Evolutionary conservation across 2,113 vertebrate species (phyloP).

Genomic region (Beaufortia kweichowensis): DNA sequence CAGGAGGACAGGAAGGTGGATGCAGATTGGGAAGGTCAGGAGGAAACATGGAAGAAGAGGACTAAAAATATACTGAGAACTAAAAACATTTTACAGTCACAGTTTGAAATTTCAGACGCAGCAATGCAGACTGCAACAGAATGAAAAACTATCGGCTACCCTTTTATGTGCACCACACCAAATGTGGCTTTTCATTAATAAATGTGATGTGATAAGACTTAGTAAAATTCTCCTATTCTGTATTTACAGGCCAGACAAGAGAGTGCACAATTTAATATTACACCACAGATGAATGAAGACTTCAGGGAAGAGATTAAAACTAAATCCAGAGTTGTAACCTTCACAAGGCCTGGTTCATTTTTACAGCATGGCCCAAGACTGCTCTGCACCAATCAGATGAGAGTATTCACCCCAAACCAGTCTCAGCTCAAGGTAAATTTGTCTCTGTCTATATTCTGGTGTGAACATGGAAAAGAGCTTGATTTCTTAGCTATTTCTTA

Average conservation of each 20-base stretch:
- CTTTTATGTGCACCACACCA: too few relatives aligned
- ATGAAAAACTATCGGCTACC: too few relatives aligned
- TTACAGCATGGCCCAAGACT: neutral
- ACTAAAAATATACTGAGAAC: neutral
- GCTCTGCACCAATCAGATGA: neutral
- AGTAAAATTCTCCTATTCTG: too few relatives aligned
- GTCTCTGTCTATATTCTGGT: neutral
- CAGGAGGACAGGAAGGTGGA: constrained; percentile 41
- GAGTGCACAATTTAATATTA: neutral
- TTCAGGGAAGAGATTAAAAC: neutral
- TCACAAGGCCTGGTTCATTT: neutral
- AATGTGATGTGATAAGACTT: too few relatives aligned
- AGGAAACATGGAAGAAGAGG: neutral
- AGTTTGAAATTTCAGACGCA: too few relatives aligned
- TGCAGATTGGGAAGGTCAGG: constrained; percentile 49
- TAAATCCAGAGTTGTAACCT: constrained; percentile 13
- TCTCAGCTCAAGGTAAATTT: constrained; percentile 17
- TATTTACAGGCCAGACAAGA: constrained; percentile 5
- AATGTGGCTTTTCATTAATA: too few relatives aligned
- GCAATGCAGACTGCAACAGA: too few relatives aligned
- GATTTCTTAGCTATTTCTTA: neutral
- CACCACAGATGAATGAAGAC: neutral
- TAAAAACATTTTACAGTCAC: neutral
- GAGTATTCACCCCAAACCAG: neutral
- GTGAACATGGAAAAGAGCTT: neutral